These are phyloP conservation scores for Florisuga fusca DNA, from an alignment of 2,797 vertebrate species.

Conservation along the genomic window DNA sequence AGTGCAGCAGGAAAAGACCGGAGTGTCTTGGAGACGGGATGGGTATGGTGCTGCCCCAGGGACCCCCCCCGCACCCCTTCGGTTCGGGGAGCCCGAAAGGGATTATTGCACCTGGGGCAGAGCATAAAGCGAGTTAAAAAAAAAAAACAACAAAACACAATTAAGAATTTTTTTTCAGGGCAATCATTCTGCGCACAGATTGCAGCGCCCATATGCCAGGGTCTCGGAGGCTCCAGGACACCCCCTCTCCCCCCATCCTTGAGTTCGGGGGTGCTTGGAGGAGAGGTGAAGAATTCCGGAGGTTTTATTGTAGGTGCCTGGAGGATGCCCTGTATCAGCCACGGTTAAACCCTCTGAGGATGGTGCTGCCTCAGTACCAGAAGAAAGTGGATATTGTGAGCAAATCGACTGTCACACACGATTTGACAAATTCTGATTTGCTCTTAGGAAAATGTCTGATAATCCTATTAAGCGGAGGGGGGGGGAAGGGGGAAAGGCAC, in stretches of 20 bases:
- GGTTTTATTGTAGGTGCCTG: slow-evolving; percentile 28
- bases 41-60: too few relatives aligned
- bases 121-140: not conserved
- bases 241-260: too few relatives aligned
- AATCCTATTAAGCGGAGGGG: slow-evolving; percentile 16
- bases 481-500: not conserved
- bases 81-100: not conserved
- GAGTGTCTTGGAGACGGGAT: too few relatives aligned
- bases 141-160: too few relatives aligned
- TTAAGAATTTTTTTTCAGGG: not conserved
- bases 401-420: slow-evolving; percentile 62
- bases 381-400: slow-evolving; percentile 28
- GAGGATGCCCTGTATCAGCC: not conserved
- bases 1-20: rapidly evolving
- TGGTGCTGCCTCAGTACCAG: not conserved
- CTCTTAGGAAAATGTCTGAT: slow-evolving; percentile 61
- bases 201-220: not conserved
- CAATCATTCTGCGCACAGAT: not conserved
- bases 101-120: not conserved
- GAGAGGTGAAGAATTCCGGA: slow-evolving; percentile 56
- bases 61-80: too few relatives aligned
- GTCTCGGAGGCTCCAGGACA: not conserved
- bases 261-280: not conserved
- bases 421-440: slow-evolving; percentile 65
- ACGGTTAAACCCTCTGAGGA: slow-evolving; percentile 26